These are phyloP conservation scores for Rhinichthys osculus DNA, from an alignment of 2,797 vertebrate species.

Conservation along the genomic window DNA sequence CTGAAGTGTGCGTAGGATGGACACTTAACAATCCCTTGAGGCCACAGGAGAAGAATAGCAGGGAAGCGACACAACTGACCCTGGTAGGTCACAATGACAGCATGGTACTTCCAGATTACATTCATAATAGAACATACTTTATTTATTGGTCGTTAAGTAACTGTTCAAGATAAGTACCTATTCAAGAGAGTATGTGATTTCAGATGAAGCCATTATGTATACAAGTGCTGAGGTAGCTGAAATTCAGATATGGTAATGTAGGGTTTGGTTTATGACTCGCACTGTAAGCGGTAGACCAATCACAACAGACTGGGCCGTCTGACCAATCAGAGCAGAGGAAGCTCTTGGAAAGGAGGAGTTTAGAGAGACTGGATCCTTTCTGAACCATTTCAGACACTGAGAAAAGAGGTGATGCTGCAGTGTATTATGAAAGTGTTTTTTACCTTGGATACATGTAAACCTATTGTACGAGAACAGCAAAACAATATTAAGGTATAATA, in stretches of 20 bases:
- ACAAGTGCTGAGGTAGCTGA: neutral
- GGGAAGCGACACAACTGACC: no score
- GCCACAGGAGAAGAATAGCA: no score
- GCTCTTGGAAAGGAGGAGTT: neutral
- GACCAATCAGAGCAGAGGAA: constrained; percentile 6
- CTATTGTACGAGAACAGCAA: neutral
- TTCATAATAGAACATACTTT: no score
- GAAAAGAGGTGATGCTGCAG: neutral
- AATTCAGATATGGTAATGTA: neutral
- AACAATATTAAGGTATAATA: neutral
- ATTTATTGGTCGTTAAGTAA: no score
- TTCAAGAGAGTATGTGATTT: no score
- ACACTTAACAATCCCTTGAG: no score
- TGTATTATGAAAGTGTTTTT: neutral
- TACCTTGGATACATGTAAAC: neutral
- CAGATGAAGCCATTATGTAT: no score
- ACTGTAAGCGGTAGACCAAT: neutral
- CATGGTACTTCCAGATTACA: no score
- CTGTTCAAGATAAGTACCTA: no score
- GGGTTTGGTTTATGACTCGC: accelerated
- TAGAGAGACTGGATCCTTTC: neutral
- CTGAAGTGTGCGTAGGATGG: no score
- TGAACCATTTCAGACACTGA: neutral
- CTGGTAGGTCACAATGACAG: no score
- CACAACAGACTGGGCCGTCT: neutral